phyloP scores from a whole-genome alignment of 2,888 invertebrate genomes.

The Stenchaetothrips biformis region DNA sequence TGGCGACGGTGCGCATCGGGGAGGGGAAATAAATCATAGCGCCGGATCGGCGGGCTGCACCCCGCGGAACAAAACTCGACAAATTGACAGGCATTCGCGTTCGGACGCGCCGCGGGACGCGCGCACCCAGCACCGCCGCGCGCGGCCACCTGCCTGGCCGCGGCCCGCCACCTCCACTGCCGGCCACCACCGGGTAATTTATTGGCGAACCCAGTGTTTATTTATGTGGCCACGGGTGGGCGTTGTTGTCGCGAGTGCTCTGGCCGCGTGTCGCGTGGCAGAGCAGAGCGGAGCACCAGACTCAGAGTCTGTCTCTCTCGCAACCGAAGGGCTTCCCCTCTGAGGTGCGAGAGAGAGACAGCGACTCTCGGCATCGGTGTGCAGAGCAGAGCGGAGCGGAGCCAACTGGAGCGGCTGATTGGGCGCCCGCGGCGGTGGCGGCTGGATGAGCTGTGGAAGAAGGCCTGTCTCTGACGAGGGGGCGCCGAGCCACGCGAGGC shows the following conservation, averaged over 20 bases:
- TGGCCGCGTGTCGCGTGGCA: too few species aligned
- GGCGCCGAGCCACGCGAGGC: too few species aligned
- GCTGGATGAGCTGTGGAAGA: too few species aligned
- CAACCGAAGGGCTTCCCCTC: background rate
- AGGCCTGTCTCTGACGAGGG: too few species aligned
- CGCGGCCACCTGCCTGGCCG: background rate
- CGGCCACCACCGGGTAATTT: background rate
- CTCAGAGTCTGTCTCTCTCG: too few species aligned
- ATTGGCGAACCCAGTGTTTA: background rate
- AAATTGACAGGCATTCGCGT: conserved; percentile 13
- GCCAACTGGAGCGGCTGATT: too few species aligned
- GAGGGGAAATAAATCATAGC: conserved; percentile 2
- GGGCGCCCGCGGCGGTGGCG: too few species aligned
- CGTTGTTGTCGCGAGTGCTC: background rate
- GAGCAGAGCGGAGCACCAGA: too few species aligned
- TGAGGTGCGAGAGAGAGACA: background rate
- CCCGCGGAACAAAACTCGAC: conserved; percentile 5
- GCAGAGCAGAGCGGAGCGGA: too few species aligned
- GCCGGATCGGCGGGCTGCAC: background rate
- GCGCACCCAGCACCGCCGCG: too few species aligned
- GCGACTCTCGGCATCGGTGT: too few species aligned
- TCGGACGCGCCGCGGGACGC: background rate
- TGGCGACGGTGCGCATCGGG: too few species aligned
- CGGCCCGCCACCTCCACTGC: background rate
- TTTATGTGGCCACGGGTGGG: background rate